phyloP scores from a whole-genome alignment of 2,797 vertebrate genomes.

The Eospalax fontanierii region DNA sequence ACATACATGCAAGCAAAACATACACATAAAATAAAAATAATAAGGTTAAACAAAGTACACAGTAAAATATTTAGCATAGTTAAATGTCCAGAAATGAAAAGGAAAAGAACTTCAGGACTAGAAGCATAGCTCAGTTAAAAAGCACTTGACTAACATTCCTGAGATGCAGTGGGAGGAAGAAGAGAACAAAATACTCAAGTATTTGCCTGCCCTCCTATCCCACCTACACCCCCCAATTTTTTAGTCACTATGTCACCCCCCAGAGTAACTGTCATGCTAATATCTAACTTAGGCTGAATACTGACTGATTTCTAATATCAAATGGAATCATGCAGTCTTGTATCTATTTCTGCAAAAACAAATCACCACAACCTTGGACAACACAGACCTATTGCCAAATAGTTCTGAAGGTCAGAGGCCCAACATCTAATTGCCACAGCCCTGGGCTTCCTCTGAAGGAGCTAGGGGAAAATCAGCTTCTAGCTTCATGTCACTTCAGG shows the following conservation, averaged over 20 bases:
- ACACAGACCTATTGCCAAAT: not conserved
- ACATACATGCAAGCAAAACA: too few species aligned
- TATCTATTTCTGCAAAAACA: not conserved
- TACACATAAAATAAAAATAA: not conserved
- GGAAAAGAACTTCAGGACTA: too few species aligned
- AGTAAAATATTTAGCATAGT: not conserved
- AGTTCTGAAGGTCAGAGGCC: not conserved
- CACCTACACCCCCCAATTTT: not conserved
- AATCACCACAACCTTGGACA: not conserved
- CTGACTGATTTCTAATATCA: slow-evolving; percentile 8
- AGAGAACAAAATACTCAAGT: too few species aligned
- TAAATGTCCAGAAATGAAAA: not conserved
- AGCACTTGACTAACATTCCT: too few species aligned
- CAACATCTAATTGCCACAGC: not conserved
- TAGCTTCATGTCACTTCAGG: not conserved
- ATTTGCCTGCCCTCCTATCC: not conserved
- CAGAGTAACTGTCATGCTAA: not conserved
- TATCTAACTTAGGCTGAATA: not conserved
- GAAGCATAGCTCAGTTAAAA: too few species aligned
- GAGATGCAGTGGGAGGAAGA: too few species aligned
- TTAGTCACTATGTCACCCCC: not conserved
- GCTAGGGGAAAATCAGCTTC: not conserved
- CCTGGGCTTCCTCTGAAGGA: too few species aligned
- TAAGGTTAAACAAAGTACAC: too few species aligned
- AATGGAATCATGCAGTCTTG: not conserved